A percentile compares a stretch with the other conserved stretches of the same genome.
Evolutionary conservation across 2,797 vertebrate species (phyloP).

Genomic region (Bucorvus abyssinicus): DNA sequence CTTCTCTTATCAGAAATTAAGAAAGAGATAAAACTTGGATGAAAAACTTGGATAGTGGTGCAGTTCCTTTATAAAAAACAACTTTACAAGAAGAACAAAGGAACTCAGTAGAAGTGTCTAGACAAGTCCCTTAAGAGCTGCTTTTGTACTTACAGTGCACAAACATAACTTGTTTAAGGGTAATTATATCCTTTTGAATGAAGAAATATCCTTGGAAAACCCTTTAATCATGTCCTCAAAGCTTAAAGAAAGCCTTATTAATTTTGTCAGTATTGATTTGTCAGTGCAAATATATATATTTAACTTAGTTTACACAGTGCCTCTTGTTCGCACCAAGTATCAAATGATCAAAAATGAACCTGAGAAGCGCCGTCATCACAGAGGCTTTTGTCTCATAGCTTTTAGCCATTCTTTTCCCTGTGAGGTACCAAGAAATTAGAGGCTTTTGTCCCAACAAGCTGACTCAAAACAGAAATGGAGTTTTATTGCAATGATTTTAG

Average conservation of each 20-base stretch:
- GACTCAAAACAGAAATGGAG: background rate
- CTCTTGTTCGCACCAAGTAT: background rate
- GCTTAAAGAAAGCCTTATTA: background rate
- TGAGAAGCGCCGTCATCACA: background rate
- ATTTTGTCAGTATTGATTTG: slow-evolving; percentile 17
- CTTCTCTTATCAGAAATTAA: background rate
- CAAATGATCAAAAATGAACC: background rate
- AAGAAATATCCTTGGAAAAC: background rate
- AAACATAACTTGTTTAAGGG: slow-evolving; percentile 27
- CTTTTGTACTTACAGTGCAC: slow-evolving; percentile 7
- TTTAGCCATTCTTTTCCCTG: background rate
- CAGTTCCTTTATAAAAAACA: background rate
- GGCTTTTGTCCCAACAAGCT: background rate
- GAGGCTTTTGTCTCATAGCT: background rate
- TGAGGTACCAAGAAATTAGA: background rate
- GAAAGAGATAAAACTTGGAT: background rate
- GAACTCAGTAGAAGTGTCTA: background rate
- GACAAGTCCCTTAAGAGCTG: background rate
- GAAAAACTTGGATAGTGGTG: background rate
- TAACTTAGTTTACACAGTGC: background rate
- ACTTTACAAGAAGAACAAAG: slow-evolving; percentile 43
- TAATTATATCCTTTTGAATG: slow-evolving; percentile 29
- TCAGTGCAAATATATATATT: background rate
- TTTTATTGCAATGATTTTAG: background rate
- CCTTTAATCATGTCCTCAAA: slow-evolving; percentile 4